A percentile compares a stretch with the other conserved stretches of the same genome.
Conservation (phyloP, 2,888 invertebrate genomes). For the Muscina levida region DNA sequence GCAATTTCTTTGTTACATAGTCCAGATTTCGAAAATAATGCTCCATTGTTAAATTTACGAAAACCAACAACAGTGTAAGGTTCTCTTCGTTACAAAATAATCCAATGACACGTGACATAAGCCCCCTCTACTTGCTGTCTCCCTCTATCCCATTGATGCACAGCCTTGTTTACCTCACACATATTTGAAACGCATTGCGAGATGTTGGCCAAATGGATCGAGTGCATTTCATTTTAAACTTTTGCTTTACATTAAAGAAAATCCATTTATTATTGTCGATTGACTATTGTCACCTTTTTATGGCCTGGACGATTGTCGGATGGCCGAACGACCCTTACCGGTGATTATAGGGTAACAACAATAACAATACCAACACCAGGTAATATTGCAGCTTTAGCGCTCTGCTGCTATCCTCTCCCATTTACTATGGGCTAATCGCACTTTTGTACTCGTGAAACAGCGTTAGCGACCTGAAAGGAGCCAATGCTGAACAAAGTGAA, state of each 20-base stretch:
- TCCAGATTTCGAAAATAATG: too few relatives aligned
- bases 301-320: not conserved
- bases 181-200: not conserved
- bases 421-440: not conserved
- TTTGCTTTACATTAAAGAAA: conserved; percentile 28
- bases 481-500: not conserved
- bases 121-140: too few relatives aligned
- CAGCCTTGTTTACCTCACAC: not conserved
- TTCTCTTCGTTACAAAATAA: too few relatives aligned
- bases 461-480: not conserved
- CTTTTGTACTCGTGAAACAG: conserved; percentile 10
- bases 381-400: conserved; percentile 23
- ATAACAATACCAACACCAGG: not conserved
- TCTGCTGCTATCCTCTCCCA: conserved; percentile 1
- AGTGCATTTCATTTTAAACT: not conserved
- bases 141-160: conserved; percentile 2
- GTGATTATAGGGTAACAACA: not conserved
- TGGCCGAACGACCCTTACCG: not conserved
- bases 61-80: too few relatives aligned
- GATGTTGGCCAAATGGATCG: not conserved
- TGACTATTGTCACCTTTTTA: conserved; percentile 47
- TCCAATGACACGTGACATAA: conserved; percentile 51
- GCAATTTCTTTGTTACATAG: too few relatives aligned
- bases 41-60: too few relatives aligned
- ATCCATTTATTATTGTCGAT: conserved; percentile 45